phyloP scores from a whole-genome alignment of 2,888 invertebrate genomes.

The Harmothoe impar region DNA sequence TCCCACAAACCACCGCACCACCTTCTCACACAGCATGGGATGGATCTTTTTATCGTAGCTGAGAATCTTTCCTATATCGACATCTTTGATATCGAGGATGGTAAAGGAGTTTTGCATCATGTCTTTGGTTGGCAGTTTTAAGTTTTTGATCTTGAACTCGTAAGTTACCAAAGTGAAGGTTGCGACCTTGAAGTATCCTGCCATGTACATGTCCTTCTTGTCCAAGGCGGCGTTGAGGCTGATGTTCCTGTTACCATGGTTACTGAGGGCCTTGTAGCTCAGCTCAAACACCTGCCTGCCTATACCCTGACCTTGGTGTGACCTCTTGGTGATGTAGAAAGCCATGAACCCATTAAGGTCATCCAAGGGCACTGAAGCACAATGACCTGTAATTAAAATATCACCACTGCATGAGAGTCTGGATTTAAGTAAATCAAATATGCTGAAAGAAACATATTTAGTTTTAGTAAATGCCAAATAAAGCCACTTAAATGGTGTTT shows the following conservation, averaged over 20 bases:
- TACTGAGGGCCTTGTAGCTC: neutral
- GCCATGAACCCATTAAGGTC: neutral
- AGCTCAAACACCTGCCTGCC: neutral
- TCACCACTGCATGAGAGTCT: neutral
- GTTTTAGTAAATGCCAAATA: too few species aligned
- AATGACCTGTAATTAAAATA: neutral
- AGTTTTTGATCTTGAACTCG: neutral
- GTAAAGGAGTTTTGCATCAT: neutral
- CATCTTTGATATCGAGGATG: neutral
- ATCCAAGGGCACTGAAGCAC: neutral
- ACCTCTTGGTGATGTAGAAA: neutral
- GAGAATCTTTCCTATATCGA: neutral
- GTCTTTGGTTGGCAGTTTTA: neutral
- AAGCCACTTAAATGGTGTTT: too few species aligned
- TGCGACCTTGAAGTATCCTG: neutral
- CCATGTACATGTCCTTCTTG: neutral
- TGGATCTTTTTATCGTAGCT: neutral
- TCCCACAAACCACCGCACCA: neutral
- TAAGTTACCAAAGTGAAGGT: neutral
- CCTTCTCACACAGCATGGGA: neutral
- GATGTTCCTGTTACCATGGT: neutral
- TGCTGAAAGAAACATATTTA: too few species aligned
- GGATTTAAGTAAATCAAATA: too few species aligned
- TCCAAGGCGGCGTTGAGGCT: too few species aligned
- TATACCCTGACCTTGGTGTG: neutral